A percentile compares a stretch with the other conserved stretches of the same genome.
Conservation (phyloP, 2,113 vertebrate species). For the Semnornis frantzii region DNA sequence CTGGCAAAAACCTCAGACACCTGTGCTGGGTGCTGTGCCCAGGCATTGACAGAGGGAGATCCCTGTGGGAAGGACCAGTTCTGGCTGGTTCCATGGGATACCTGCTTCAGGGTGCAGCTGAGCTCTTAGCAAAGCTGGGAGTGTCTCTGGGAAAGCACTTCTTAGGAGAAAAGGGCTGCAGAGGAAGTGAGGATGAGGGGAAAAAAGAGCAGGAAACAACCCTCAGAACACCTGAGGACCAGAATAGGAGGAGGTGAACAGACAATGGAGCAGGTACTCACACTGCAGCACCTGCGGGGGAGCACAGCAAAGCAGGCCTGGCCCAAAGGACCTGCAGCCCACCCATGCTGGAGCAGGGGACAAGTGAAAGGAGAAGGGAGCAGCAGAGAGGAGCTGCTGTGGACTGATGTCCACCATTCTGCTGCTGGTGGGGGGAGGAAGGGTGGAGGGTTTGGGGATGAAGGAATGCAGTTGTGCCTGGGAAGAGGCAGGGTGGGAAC, state of each 20-base stretch:
- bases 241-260: no score
- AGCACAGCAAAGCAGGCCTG: not conserved
- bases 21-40: not conserved
- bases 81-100: not conserved
- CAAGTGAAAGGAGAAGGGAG: not conserved
- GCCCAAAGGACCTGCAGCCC: not conserved
- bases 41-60: not conserved
- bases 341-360: fast-evolving
- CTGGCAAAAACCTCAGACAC: not conserved
- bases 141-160: fast-evolving
- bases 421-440: fast-evolving
- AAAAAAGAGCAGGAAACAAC: not conserved
- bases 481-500: not conserved
- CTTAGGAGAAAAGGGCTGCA: fast-evolving
- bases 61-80: not conserved
- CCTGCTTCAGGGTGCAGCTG: fast-evolving
- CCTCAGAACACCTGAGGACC: fast-evolving
- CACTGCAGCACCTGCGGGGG: fast-evolving
- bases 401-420: not conserved
- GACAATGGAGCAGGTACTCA: fast-evolving
- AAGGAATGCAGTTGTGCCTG: not conserved
- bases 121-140: not conserved
- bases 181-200: not conserved
- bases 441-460: no score
- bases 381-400: not conserved